Base-by-base conservation (phyloP, 2,888 invertebrate genomes). In the Mycogona germanica region DNA sequence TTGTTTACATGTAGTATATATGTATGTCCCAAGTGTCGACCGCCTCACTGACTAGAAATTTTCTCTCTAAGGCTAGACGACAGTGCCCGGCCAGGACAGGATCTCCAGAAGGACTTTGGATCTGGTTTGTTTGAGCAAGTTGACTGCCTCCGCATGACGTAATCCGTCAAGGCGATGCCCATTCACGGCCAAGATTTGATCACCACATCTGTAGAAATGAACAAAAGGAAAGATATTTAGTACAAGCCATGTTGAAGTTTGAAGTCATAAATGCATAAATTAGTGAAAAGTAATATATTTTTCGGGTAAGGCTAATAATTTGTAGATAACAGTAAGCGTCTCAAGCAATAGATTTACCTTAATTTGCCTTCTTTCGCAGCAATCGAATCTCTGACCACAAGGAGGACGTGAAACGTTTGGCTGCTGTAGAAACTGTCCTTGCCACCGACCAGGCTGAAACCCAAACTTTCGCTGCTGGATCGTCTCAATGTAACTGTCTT, bases 401-500 rank as follows among this genome's bases (percentile, higher is more conserved):
- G 70, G 53, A 73, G 70, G 49, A 73, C 68, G 62, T 69, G 71
- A 56, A 73, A 68, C 23, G 72, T 70, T 57, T 72, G 68, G 50
- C 66, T 64, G 35, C 70, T 70, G 46, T 68, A 64, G 46, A 65
- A 62, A 48, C 68, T 68, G 59, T 72, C 70, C 55, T 64, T 62
- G 17, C 73, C 73, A 29, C 73, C 73, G 4, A 73, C 72, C 56
- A 73, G 68, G 30, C 71, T 70, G 64, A 73, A 73, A 3, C 73
- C 73, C 41, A 72, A 64, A 59, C 69, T 69, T 29, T 70, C 70
- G 21, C 62, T 64, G 1, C 66, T 64, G 53, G 66, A 65, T 7
- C 70, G 61, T 50, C 68, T 64, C 40, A 72, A 60, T n/a, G 67
- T 64, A 28, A 72, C 68, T 7, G 68, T 67, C 58, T 68, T 68